Base-by-base conservation (phyloP, 2,113 vertebrate species). In the Megaceryle torquata region DNA sequence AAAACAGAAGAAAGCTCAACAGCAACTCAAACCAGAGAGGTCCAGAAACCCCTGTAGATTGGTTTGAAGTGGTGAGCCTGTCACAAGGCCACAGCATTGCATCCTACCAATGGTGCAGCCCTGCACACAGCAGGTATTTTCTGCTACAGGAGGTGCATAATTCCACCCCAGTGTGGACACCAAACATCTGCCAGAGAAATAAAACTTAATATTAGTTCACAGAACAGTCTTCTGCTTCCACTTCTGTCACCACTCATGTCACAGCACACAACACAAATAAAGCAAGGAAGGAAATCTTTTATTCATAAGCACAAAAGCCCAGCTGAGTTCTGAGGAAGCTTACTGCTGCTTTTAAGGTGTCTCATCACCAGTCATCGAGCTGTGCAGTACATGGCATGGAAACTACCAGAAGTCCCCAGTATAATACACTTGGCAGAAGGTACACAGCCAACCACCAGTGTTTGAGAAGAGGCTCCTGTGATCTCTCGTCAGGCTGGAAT, bases 231-330 rank as follows among this genome's bases (percentile, higher is more conserved):
- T 67, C 57, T 64, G 59, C n/a, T 20, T 41, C 39, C 39, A 41
- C 39, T 41, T 46, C 61, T 95, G 89, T 61, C 59, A 74, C 53
- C 22, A 24, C 63, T 88, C 61, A 3, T 3, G 14, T 44, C 82
- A 69, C 80, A 35, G 39, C 67, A 33, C 61, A 72, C 10, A 72
- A 96, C 3, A 18, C 61, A 69, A 83, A 74, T 53, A 96, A 88
- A 91, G 46, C 53, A 68, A 57, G 44, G 35, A 51, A 77, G 15
- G 48, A 50, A 69, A 90, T 92, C 13, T 81, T 94, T 95, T 92
- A 95, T 95, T 96, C 77, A 95, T 41, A 41, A 95, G 31, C 64
- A 77, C 26, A 92, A 89, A 25, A 74, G 60, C 68, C 80, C 91
- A 94, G 64, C 41, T 91, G 86, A 78, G 77, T 74, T 86, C 77